A percentile compares a stretch with the other conserved stretches of the same genome.
phyloP scores from a whole-genome alignment of 1,140 invertebrate genomes.

The Bombus affinis region DNA sequence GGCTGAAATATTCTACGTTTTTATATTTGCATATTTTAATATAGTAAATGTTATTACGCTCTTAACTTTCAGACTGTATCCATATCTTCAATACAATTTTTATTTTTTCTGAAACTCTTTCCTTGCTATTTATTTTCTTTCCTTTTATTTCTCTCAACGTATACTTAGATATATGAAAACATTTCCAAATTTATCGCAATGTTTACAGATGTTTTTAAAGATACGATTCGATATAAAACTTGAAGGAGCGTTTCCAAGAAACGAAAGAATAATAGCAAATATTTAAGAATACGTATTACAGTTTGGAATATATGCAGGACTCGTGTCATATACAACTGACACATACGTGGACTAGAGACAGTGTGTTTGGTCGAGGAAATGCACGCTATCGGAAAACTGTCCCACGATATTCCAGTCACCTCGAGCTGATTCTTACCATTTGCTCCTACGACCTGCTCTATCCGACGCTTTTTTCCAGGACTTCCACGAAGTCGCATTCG shows the following conservation, averaged over 20 bases:
- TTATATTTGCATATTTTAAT: not conserved
- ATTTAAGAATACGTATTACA: not conserved
- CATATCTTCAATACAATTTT: not conserved
- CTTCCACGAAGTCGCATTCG: slow-evolving; percentile 16
- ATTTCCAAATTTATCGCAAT: not conserved
- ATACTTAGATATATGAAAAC: not conserved
- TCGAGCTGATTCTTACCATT: slow-evolving; percentile 48
- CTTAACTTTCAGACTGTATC: not conserved
- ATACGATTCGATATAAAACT: not conserved
- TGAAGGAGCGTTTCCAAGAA: not conserved
- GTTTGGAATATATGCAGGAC: not conserved
- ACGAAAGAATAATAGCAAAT: not conserved
- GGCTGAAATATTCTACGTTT: not conserved
- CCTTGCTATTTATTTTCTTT: not conserved
- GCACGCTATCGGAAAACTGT: slow-evolving; percentile 60
- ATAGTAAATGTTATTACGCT: not conserved
- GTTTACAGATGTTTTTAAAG: not conserved
- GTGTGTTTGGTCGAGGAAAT: not conserved
- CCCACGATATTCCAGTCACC: slow-evolving; percentile 61
- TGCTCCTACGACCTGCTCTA: slow-evolving; percentile 30
- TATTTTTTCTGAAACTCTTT: not conserved
- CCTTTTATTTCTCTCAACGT: not conserved
- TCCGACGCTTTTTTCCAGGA: not conserved
- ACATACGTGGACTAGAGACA: slow-evolving; percentile 11
- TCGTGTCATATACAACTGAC: not conserved